Base-by-base conservation (phyloP, 2,888 invertebrate genomes). In the Gnatocerus cornutus region DNA sequence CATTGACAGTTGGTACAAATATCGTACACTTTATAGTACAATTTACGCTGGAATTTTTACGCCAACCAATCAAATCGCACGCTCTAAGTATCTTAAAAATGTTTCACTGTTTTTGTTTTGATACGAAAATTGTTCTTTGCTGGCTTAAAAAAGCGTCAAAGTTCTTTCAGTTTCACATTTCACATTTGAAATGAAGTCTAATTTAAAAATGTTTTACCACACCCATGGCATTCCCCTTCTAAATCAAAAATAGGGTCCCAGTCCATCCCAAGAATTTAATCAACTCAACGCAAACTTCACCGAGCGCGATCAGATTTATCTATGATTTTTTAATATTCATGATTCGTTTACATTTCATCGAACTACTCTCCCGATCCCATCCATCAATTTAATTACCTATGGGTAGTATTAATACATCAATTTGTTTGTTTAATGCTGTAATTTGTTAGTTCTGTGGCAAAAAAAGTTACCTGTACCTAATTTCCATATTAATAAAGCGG, bases 401-500 rank as follows among this genome's bases (percentile, higher is more conserved):
- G 50, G 21, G 41, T 6, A 21, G 59, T 52, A 30, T 52, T 59
- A 67, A 21, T 33, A 43, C 39, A 33, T 67, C 16, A 30, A 39
- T 61, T 61, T 50, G 39, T n/a, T 46, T 10, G 59, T 67, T 67
- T 52, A 52, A 16, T 48, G 50, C 48, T 59, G 52, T 30, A 67
- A 52, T 67, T 67, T 52, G 45, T 21, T 27, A 27, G 48, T 39
- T 48, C n/a, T 59, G 9, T n/a, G 14, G 9, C 56, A 67, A 65
- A 59, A 67, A 67, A 59, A 59, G 30, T 67, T 67, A 67, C 67
- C 67, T 59, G 59, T n/a, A 8, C 10, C 37, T 37, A 9, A 65
- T 67, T 67, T 67, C 41, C 67, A 67, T 67, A 46, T 50, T 59
- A 67, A 67, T 67, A 59, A 67, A 67, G 9, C 9, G 52, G 52